Conservation (phyloP, 1,140 invertebrate genomes). For the Drosophila sucinea region DNA sequence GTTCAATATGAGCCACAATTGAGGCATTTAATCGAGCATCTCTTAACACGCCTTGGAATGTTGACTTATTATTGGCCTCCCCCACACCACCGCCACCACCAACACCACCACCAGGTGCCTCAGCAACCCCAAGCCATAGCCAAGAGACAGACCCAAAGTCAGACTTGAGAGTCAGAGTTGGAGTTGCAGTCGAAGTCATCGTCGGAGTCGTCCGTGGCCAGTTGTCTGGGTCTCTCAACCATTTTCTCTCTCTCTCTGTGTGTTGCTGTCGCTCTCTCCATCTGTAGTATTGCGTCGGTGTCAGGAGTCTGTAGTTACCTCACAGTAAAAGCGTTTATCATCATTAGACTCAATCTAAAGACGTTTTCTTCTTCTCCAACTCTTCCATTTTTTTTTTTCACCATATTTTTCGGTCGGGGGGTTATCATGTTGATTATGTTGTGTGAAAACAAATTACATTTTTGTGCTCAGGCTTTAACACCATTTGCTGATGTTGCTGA, state of each 20-base stretch:
- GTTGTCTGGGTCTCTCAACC: background rate
- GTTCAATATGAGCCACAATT: slow-evolving; percentile 82
- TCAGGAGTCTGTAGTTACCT: slow-evolving; percentile 81
- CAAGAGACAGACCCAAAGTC: slow-evolving; percentile 10
- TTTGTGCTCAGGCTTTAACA: slow-evolving; percentile 67
- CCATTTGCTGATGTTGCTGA: slow-evolving; percentile 48
- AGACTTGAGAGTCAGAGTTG: slow-evolving; percentile 3
- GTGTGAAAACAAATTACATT: slow-evolving; percentile 83
- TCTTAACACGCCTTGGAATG: slow-evolving; percentile 82
- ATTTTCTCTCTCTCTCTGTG: background rate
- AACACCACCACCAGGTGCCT: background rate
- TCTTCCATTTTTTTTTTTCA: background rate
- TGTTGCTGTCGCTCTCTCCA: slow-evolving; percentile 15
- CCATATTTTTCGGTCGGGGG: slow-evolving; percentile 40
- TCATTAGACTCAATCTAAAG: slow-evolving; percentile 83
- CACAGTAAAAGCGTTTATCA: slow-evolving; percentile 83
- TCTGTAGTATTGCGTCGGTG: slow-evolving; percentile 64
- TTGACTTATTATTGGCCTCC: slow-evolving; percentile 80
- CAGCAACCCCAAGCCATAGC: slow-evolving; percentile 8
- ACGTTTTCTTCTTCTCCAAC: slow-evolving; percentile 57
- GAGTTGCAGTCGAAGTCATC: background rate
- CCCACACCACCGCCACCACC: background rate
- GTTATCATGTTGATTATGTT: slow-evolving; percentile 83
- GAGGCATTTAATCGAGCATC: slow-evolving; percentile 82
- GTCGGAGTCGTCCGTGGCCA: background rate